Evolutionary conservation across 2,888 invertebrate genomes (phyloP), one percentile per base, ranked within the genome.

Genomic region (Tetrapedia diversipes): DNA sequence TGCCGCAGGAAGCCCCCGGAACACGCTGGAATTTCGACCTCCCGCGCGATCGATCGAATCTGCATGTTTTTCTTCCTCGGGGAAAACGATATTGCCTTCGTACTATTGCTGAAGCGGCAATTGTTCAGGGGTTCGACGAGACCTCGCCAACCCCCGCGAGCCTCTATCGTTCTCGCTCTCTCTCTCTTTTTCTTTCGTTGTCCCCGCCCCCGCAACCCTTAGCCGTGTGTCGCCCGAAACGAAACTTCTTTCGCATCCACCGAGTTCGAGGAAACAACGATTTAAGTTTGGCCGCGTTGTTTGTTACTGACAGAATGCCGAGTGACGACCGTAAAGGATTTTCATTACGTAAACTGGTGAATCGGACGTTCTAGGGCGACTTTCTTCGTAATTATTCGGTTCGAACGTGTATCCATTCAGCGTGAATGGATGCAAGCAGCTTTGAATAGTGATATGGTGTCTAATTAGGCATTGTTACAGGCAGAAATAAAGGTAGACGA

Each of bases 1-100:
- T 82, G 83, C 82, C 78, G 81, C 85, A 86, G 85, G 83, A 85
- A 85, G 75, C 75, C 79, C 80, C 84, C 78, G 49, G 80, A 80
- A 81, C 80, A 82, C 80, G 80, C 68, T 74, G 82, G 80, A 82
- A 81, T 86, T 84, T 84, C 79, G 74, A 79, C 74, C 65, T 83
- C 71, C 78, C 53, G 66, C 59, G 69, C 76, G 79, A 87, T 87
- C 84, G 87, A 87, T 87, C 81, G 85, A 87, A 87, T 87, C 87
- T 86, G 87, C 87, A 86, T 85, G 85, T 81, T 85, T 84, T 79
- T 85, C 75, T 80, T 80, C 65, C 72, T 75, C 79, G 81, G 67
- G 73, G 65, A 81, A 82, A 82, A 73, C 81, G 79, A 84, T 84
- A 84, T 84, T 71, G 72, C 63, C 72, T 66, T 71, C 60, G 68